Conservation (phyloP, 2,888 invertebrate genomes). For the Crossocerus cetratus region DNA sequence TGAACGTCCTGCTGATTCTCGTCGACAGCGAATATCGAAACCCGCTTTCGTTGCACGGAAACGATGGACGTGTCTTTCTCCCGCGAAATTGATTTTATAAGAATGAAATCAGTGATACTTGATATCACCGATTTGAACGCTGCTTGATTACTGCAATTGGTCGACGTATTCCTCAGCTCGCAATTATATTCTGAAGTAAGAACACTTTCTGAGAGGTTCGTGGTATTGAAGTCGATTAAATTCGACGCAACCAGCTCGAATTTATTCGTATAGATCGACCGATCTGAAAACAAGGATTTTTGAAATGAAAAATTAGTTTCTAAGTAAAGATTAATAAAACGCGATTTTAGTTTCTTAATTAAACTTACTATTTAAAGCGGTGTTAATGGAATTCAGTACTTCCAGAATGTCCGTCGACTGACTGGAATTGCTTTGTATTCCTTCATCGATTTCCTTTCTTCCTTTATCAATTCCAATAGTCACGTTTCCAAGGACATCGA, state of each 20-base stretch:
- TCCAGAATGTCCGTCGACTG: constrained; percentile 20
- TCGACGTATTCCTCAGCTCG: constrained; percentile 9
- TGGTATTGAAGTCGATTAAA: constrained; percentile 6
- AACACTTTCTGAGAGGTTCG: neutral
- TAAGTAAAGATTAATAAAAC: neutral
- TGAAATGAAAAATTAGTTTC: neutral
- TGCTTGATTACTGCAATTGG: constrained; percentile 26
- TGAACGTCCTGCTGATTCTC: neutral
- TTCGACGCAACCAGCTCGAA: constrained; percentile 45
- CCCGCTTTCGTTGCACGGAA: constrained; percentile 22
- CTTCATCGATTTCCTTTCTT: constrained; percentile 9
- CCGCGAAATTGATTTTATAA: constrained; percentile 32
- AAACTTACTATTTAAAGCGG: constrained; percentile 56
- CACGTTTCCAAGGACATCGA: constrained; percentile 63
- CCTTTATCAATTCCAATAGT: constrained; percentile 48
- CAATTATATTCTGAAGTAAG: constrained; percentile 27
- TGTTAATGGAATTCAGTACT: constrained; percentile 44
- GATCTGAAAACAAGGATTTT: constrained; percentile 40
- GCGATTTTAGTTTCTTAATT: neutral
- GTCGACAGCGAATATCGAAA: constrained; percentile 22
- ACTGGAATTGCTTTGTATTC: constrained; percentile 8
- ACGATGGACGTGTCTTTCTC: constrained; percentile 29
- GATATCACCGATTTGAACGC: neutral
- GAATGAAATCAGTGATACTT: constrained; percentile 21
- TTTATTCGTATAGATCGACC: constrained; percentile 56